phyloP scores from a whole-genome alignment of 2,113 vertebrate species.

The Chlorodrepanis virens region DNA sequence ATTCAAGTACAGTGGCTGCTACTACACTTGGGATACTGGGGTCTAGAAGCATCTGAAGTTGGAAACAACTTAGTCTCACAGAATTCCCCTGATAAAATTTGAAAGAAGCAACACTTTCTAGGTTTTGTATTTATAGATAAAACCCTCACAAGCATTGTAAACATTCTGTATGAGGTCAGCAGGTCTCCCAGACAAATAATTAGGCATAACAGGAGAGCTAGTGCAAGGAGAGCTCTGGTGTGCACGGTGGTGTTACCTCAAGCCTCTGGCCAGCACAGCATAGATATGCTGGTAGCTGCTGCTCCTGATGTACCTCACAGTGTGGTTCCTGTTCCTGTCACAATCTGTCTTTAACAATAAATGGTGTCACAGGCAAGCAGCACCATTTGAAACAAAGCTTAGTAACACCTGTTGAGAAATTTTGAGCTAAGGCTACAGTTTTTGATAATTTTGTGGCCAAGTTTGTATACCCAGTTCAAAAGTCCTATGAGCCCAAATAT shows the following conservation, averaged over 20 bases:
- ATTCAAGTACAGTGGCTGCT: neutral
- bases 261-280: neutral
- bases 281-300: neutral
- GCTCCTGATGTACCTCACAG: neutral
- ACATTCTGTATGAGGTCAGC: neutral
- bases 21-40: neutral
- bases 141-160: neutral
- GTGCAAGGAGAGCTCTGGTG: neutral
- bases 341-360: neutral
- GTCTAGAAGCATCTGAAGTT: neutral
- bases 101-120: neutral
- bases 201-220: neutral
- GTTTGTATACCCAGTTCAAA: neutral
- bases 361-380: neutral
- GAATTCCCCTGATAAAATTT: neutral
- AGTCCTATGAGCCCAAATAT: neutral
- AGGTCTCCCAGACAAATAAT: neutral
- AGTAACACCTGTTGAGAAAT: neutral
- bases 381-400: neutral
- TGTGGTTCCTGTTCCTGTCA: neutral
- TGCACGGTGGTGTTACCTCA: fast-evolving
- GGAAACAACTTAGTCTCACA: neutral
- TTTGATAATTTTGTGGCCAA: neutral
- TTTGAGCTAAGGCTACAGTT: neutral
- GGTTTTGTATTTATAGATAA: neutral